Conservation (phyloP, 2,797 vertebrate species). For the Lacerta viridis region DNA sequence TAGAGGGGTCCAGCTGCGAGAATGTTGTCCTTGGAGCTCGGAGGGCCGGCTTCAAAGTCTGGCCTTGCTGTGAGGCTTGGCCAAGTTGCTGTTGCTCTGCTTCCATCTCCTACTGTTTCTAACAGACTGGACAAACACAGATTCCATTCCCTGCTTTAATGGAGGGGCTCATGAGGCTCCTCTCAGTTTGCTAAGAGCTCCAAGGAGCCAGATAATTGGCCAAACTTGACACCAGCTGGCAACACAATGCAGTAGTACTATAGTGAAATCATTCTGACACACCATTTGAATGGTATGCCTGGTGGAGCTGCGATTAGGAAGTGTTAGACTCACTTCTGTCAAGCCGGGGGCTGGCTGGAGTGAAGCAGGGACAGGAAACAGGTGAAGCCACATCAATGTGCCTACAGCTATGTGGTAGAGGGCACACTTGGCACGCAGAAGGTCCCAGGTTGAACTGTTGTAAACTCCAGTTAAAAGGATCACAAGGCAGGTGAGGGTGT, state of each 20-base stretch:
- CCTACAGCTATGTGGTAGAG: too few species aligned
- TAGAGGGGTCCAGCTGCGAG: conserved; percentile 30
- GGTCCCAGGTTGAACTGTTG: not conserved
- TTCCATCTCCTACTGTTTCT: conserved; percentile 3
- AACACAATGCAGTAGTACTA: not conserved
- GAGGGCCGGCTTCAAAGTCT: conserved; percentile 30
- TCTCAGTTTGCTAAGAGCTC: not conserved
- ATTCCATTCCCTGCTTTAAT: conserved; percentile 11
- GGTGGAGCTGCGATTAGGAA: not conserved
- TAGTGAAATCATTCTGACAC: not conserved
- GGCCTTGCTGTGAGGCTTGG: conserved; percentile 24
- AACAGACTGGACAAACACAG: conserved; percentile 3
- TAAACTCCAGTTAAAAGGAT: not conserved
- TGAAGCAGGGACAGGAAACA: not conserved
- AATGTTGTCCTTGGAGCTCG: conserved; percentile 30
- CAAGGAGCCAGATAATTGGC: not conserved
- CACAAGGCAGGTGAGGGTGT: not conserved
- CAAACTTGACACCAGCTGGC: conserved; percentile 1
- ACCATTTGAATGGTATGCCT: not conserved
- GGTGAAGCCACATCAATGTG: not conserved
- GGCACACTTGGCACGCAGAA: not conserved
- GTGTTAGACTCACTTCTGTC: not conserved
- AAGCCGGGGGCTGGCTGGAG: not conserved
- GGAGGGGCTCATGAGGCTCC: not conserved
- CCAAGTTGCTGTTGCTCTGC: not conserved